A percentile compares a stretch with the other conserved stretches of the same genome.
Conservation (phyloP, 2,888 invertebrate species). For the Chrysolina haemoptera region DNA sequence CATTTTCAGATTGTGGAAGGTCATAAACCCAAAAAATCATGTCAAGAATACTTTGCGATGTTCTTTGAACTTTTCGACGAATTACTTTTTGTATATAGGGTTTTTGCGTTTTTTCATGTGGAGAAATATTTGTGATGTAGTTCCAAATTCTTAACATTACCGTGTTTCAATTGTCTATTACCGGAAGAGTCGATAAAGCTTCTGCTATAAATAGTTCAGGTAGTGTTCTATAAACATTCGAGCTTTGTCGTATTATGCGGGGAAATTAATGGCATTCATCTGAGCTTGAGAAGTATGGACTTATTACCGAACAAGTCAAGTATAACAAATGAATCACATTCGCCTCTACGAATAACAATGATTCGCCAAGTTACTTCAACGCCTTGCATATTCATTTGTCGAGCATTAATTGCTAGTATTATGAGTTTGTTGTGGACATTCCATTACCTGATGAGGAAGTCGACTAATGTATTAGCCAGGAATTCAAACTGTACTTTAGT, state of each 20-base stretch:
- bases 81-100: no score
- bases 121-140: no score
- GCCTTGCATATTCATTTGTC: slow-evolving; percentile 11
- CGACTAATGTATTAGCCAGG: not conserved
- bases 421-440: not conserved
- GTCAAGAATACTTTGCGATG: no score
- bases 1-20: no score
- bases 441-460: not conserved
- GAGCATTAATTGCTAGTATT: not conserved
- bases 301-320: slow-evolving; percentile 32
- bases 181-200: not conserved
- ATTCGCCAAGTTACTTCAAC: slow-evolving; percentile 22
- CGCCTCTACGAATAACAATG: slow-evolving; percentile 22
- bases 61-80: no score
- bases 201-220: not conserved
- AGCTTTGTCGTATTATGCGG: not conserved
- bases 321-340: slow-evolving; percentile 38
- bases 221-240: not conserved
- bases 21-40: no score
- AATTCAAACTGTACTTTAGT: slow-evolving; percentile 2
- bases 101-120: no score
- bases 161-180: not conserved
- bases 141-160: no score
- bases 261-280: not conserved
- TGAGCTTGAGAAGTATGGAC: slow-evolving; percentile 21